Percentiles rank a stretch among this genome's conserved stretches.
Evolutionary conservation across 2,797 vertebrate species (phyloP).

Genomic region (Labeo calbasu): DNA sequence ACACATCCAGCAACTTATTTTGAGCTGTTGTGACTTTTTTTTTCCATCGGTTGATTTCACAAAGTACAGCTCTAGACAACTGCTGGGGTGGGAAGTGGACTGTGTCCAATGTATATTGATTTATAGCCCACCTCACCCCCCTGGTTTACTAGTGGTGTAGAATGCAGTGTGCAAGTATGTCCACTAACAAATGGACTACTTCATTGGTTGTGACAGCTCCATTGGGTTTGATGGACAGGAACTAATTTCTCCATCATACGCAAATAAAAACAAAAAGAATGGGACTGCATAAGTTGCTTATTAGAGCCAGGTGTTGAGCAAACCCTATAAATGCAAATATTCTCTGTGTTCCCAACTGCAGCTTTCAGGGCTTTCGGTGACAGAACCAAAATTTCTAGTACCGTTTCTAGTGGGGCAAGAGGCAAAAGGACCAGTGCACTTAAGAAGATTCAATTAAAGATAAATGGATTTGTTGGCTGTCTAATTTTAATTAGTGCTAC

Average conservation of each 20-base stretch:
- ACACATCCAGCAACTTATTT: slow-evolving; percentile 34
- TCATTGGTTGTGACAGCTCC: slow-evolving; percentile 86
- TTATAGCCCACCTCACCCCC: slow-evolving; percentile 61
- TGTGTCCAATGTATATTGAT: slow-evolving; percentile 77
- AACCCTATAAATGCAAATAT: slow-evolving; percentile 79
- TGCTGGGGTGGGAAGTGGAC: slow-evolving; percentile 72
- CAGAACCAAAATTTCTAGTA: neutral
- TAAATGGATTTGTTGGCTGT: slow-evolving; percentile 37
- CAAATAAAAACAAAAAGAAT: slow-evolving; percentile 74
- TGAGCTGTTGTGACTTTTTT: slow-evolving; percentile 35
- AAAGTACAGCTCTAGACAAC: slow-evolving; percentile 56
- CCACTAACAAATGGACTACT: slow-evolving; percentile 78
- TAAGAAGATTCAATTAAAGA: slow-evolving; percentile 49
- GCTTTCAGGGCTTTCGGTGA: neutral
- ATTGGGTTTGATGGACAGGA: slow-evolving; percentile 84
- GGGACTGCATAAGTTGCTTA: slow-evolving; percentile 67
- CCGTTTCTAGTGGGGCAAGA: slow-evolving; percentile 11
- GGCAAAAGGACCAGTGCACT: slow-evolving; percentile 26
- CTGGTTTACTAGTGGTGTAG: slow-evolving; percentile 64
- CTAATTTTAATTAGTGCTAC: slow-evolving; percentile 33
- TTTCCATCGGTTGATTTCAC: slow-evolving; percentile 49
- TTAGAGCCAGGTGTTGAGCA: slow-evolving; percentile 74
- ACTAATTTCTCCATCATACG: slow-evolving; percentile 81
- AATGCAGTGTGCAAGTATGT: slow-evolving; percentile 67
- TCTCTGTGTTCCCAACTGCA: slow-evolving; percentile 26